These are phyloP conservation scores for Sebastes minor DNA, from an alignment of 2,797 vertebrate genomes.

Conservation along the genomic window DNA sequence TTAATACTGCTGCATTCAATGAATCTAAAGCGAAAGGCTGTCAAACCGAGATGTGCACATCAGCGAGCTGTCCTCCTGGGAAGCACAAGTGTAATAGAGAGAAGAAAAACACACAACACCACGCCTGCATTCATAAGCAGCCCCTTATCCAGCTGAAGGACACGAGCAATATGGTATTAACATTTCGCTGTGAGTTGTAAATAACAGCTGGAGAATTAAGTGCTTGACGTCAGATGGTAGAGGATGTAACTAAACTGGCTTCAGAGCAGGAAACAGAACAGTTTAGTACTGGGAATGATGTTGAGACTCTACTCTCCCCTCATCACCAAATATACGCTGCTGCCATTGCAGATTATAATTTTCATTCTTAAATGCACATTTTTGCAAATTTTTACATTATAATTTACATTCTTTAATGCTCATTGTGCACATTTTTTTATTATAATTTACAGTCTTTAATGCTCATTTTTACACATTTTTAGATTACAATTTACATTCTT, in stretches of 20 bases:
- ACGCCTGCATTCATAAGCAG: slow-evolving; percentile 37
- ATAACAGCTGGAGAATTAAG: slow-evolving; percentile 49
- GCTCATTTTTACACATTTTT: no score
- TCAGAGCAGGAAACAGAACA: slow-evolving; percentile 7
- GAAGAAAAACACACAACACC: slow-evolving; percentile 39
- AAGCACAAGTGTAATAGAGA: slow-evolving; percentile 44
- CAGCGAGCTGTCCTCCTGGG: slow-evolving; percentile 35
- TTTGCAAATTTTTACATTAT: no score
- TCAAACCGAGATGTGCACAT: slow-evolving; percentile 49
- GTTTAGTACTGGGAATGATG: background rate
- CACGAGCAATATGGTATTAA: slow-evolving; percentile 35
- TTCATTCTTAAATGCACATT: no score
- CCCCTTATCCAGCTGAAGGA: slow-evolving; percentile 46
- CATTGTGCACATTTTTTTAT: no score
- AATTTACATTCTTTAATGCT: no score
- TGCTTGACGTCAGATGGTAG: slow-evolving; percentile 34
- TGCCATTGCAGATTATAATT: no score
- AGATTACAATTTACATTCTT: no score
- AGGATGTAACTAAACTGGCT: slow-evolving; percentile 23
- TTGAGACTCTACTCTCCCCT: background rate
- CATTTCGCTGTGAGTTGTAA: slow-evolving; percentile 38
- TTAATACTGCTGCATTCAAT: slow-evolving; percentile 35
- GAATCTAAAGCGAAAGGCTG: slow-evolving; percentile 51
- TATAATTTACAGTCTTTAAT: no score
- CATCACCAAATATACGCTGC: no score